phyloP scores from a whole-genome alignment of 2,797 vertebrate species.

The Onychomys leucogaster region DNA sequence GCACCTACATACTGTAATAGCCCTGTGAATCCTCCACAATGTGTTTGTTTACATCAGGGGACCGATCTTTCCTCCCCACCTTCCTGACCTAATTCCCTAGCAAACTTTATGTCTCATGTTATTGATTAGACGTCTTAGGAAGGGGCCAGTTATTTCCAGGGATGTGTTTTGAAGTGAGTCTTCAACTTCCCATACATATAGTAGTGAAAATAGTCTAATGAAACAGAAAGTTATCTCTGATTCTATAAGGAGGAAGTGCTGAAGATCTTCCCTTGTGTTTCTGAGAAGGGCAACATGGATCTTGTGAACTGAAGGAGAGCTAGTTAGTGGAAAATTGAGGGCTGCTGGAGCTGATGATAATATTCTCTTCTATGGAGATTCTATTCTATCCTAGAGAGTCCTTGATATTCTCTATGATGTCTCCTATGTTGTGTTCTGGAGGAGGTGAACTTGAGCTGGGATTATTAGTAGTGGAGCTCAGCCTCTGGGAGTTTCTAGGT shows the following conservation, averaged over 20 bases:
- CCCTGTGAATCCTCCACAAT: background rate
- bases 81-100: background rate
- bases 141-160: background rate
- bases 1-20: too few species aligned
- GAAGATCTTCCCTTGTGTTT: background rate
- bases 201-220: background rate
- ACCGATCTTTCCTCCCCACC: background rate
- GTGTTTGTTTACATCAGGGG: accelerated
- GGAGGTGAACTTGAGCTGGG: too few species aligned
- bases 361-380: too few species aligned
- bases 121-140: background rate
- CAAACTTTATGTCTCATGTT: background rate
- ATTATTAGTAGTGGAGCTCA: too few species aligned
- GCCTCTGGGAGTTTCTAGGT: too few species aligned
- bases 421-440: too few species aligned
- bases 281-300: too few species aligned
- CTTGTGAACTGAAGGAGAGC: background rate
- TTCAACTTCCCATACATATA: background rate
- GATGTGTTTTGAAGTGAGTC: background rate
- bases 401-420: too few species aligned
- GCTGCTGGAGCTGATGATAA: too few species aligned
- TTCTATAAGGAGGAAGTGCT: background rate
- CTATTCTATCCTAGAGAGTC: too few species aligned
- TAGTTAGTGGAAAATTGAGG: too few species aligned
- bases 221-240: background rate